Evolutionary conservation across 2,888 invertebrate genomes (phyloP).

Genomic region (Zygothrica quintamaculata): DNA sequence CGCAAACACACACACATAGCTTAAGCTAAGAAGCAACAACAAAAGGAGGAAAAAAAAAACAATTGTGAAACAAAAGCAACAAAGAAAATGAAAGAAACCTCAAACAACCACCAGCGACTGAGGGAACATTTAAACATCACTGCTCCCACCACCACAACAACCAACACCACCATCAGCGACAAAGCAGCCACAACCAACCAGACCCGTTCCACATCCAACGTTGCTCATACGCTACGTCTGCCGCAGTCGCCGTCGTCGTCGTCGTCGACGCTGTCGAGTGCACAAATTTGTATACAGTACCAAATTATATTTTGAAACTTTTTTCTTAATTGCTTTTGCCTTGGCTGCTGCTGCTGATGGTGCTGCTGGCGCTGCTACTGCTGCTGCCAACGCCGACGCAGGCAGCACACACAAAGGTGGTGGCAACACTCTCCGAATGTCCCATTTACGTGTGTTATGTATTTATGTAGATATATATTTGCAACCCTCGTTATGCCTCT

Average conservation of each 20-base stretch:
- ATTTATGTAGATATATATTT: conserved; percentile 46
- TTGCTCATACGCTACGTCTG: conserved; percentile 54
- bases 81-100: conserved; percentile 81
- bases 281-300: conserved; percentile 83
- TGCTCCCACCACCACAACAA: conserved; percentile 30
- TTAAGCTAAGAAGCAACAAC: conserved; percentile 32
- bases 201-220: conserved; percentile 31
- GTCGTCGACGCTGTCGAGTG: conserved; percentile 61
- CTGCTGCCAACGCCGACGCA: conserved; percentile 56
- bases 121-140: conserved; percentile 31
- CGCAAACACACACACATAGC: conserved; percentile 17
- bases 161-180: conserved; percentile 42
- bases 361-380: conserved; percentile 10
- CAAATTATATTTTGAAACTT: conserved; percentile 83
- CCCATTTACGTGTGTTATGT: conserved; percentile 13
- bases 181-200: conserved; percentile 46
- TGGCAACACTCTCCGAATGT: conserved; percentile 70
- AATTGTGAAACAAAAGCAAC: conserved; percentile 78
- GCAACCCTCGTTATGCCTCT: conserved; percentile 66
- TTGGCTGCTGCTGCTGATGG: conserved; percentile 11
- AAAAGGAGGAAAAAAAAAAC: conserved; percentile 45
- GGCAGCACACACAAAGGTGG: conserved; percentile 69
- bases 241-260: conserved; percentile 23
- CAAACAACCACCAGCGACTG: conserved; percentile 69
- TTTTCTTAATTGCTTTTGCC: conserved; percentile 78